phyloP scores from a whole-genome alignment of 2,797 vertebrate species.

The Etheostoma perlongum region DNA sequence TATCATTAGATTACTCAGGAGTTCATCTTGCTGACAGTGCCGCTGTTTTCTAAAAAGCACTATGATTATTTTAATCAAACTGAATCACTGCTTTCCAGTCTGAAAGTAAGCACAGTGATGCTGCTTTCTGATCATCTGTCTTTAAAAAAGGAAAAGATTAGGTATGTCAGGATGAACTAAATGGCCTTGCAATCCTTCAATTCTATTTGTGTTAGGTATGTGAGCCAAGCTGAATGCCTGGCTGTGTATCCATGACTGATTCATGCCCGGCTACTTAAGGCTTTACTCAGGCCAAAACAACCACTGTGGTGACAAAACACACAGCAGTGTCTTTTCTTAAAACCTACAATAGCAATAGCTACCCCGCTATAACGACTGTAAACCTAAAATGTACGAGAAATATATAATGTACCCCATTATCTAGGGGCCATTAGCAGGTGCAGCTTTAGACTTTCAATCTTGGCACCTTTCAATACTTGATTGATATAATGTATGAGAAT shows the following conservation, averaged over 20 bases:
- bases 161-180: conserved; percentile 21
- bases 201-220: conserved; percentile 3
- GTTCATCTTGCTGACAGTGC: conserved; percentile 46
- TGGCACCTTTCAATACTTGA: neutral
- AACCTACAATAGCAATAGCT: neutral
- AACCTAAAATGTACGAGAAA: neutral
- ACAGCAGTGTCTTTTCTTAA: neutral
- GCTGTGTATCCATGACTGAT: neutral
- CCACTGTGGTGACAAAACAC: conserved; percentile 9
- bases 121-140: conserved; percentile 8
- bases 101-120: conserved; percentile 30
- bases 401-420: neutral
- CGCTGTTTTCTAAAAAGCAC: conserved; percentile 53
- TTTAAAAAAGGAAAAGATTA: conserved; percentile 34
- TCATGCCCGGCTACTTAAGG: neutral
- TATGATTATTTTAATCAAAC: conserved; percentile 63
- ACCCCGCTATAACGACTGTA: neutral
- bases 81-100: conserved; percentile 52
- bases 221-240: conserved; percentile 3
- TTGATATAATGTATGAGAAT: neutral
- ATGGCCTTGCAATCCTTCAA: conserved; percentile 5
- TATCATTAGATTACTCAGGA: conserved; percentile 60
- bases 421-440: neutral
- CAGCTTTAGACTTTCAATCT: neutral
- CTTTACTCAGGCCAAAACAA: conserved; percentile 19